Evolutionary conservation across 1,140 invertebrate genomes (phyloP).

Genomic region (Augochlora pura): DNA sequence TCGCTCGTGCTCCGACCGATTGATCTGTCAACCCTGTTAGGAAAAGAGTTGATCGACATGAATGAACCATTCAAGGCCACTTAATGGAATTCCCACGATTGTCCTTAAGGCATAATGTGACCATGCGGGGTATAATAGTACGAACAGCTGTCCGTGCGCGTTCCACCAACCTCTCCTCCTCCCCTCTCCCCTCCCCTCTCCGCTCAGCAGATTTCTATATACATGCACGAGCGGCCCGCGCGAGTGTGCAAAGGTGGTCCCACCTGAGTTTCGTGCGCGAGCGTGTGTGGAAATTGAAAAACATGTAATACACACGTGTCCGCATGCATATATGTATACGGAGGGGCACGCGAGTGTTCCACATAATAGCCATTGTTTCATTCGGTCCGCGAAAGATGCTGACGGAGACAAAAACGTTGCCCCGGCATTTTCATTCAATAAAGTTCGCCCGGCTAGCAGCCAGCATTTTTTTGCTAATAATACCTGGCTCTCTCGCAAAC

Average conservation of each 20-base stretch:
- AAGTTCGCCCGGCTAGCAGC: slow-evolving; percentile 30
- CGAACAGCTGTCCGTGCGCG: slow-evolving; percentile 60
- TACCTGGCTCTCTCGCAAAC: background rate
- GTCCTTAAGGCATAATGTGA: slow-evolving; percentile 77
- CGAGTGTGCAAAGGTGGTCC: slow-evolving; percentile 10
- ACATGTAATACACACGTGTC: slow-evolving; percentile 35
- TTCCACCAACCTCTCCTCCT: background rate
- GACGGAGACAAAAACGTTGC: slow-evolving; percentile 54
- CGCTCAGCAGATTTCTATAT: background rate
- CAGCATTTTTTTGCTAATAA: slow-evolving; percentile 30
- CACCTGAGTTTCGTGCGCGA: background rate
- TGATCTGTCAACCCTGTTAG: slow-evolving; percentile 78
- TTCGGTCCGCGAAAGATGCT: slow-evolving; percentile 60
- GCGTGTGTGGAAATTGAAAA: slow-evolving; percentile 28
- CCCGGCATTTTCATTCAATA: slow-evolving; percentile 70
- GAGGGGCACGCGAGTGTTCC: slow-evolving; percentile 46
- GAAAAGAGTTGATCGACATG: slow-evolving; percentile 79
- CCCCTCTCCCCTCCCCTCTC: background rate
- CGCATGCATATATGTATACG: slow-evolving; percentile 30
- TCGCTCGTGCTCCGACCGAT: slow-evolving; percentile 68
- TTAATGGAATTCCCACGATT: slow-evolving; percentile 79
- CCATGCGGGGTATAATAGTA: slow-evolving; percentile 68
- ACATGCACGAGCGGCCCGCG: slow-evolving; percentile 35
- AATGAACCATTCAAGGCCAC: slow-evolving; percentile 80
- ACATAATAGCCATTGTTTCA: slow-evolving; percentile 72